Evolutionary conservation across 2,888 invertebrate genomes (phyloP).

Genomic region (Reticulitermes lucifugus): DNA sequence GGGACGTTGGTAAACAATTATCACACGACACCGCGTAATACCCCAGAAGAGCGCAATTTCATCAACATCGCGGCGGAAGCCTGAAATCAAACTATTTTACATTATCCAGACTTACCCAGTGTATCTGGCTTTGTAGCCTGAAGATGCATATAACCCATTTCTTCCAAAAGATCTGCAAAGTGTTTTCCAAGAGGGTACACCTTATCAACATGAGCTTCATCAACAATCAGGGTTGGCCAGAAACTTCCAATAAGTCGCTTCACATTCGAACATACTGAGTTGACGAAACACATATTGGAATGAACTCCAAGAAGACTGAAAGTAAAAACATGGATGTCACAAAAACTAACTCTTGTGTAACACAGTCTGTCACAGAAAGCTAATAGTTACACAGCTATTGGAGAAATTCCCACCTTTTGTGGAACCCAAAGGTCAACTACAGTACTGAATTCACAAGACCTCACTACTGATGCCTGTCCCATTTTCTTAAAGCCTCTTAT

Average conservation of each 20-base stretch:
- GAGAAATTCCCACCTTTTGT: too few relatives aligned
- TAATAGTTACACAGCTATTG: too few relatives aligned
- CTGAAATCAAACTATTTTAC: too few relatives aligned
- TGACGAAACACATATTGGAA: slow-evolving; percentile 70
- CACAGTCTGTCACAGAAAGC: too few relatives aligned
- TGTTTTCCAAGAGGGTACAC: slow-evolving; percentile 57
- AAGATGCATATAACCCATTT: slow-evolving; percentile 66
- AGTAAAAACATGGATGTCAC: not conserved
- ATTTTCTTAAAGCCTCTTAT: too few relatives aligned
- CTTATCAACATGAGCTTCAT: slow-evolving; percentile 55
- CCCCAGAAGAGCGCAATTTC: too few relatives aligned
- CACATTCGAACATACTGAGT: slow-evolving; percentile 57
- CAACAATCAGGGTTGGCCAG: slow-evolving; percentile 57
- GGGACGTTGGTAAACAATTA: too few relatives aligned
- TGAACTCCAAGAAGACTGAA: slow-evolving; percentile 70
- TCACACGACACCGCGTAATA: too few relatives aligned
- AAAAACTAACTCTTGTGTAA: not conserved
- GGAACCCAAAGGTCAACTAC: too few relatives aligned
- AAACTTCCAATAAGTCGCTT: slow-evolving; percentile 57
- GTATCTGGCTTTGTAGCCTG: slow-evolving; percentile 69
- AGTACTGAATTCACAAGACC: too few relatives aligned
- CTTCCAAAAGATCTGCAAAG: slow-evolving; percentile 59
- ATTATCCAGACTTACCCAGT: slow-evolving; percentile 59
- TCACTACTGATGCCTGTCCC: too few relatives aligned
- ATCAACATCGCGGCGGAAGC: too few relatives aligned